A percentile compares a stretch with the other conserved stretches of the same genome.
phyloP scores from a whole-genome alignment of 2,888 invertebrate species.

The Liopterus haemorrhoidalis region DNA sequence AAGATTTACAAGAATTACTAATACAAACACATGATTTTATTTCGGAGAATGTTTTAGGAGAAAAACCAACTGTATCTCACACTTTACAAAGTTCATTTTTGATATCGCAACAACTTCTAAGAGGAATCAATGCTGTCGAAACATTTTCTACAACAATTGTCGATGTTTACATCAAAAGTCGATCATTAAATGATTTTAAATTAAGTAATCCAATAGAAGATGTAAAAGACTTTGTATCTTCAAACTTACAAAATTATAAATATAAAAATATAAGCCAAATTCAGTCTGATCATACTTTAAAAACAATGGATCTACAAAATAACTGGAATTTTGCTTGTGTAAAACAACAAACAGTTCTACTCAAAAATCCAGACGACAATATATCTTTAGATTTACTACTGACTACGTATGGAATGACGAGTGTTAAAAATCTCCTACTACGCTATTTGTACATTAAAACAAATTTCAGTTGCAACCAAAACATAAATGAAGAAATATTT shows the following conservation, averaged over 20 bases:
- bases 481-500: conserved; percentile 17
- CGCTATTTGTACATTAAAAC: conserved; percentile 35
- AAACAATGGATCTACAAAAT: conserved; percentile 46
- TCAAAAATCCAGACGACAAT: conserved; percentile 26
- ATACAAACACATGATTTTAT: conserved; percentile 48
- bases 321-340: conserved; percentile 50
- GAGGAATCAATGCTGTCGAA: conserved; percentile 53
- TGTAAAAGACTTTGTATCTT: conserved; percentile 48
- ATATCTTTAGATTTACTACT: conserved; percentile 38
- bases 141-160: conserved; percentile 55
- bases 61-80: conserved; percentile 58
- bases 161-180: conserved; percentile 56
- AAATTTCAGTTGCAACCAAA: not conserved
- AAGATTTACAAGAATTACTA: conserved; percentile 45
- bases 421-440: conserved; percentile 40
- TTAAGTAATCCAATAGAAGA: conserved; percentile 47
- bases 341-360: conserved; percentile 52
- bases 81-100: conserved; percentile 61
- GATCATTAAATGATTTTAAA: conserved; percentile 38
- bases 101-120: conserved; percentile 57
- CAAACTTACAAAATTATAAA: conserved; percentile 39
- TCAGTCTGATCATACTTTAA: conserved; percentile 43
- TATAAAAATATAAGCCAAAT: conserved; percentile 48
- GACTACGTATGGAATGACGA: conserved; percentile 45
- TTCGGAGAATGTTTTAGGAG: conserved; percentile 48